Evolutionary conservation across 2,113 vertebrate species (phyloP).

Genomic region (Anser cygnoides): DNA sequence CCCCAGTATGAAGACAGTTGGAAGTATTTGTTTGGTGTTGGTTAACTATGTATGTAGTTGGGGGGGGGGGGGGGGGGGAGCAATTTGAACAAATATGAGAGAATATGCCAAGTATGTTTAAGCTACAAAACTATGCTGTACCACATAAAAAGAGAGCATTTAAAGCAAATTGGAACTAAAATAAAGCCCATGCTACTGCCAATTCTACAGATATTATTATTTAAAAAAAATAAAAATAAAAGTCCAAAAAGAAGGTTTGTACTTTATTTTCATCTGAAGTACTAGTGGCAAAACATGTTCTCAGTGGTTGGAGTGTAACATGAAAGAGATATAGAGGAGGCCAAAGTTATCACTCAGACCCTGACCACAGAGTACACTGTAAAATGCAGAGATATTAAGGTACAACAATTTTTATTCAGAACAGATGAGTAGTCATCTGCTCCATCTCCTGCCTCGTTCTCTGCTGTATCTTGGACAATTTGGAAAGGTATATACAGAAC

Average conservation of each 20-base stretch:
- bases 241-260: neutral
- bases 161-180: neutral
- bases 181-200: neutral
- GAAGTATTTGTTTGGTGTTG: constrained; percentile 29
- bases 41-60: neutral
- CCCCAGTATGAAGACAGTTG: constrained; percentile 50
- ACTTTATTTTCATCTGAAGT: neutral
- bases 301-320: neutral
- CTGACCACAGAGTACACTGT: neutral
- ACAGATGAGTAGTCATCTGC: neutral
- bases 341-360: neutral
- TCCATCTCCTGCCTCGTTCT: neutral
- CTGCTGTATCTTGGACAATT: neutral
- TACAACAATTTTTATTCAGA: neutral
- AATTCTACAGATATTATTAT: neutral
- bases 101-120: constrained; percentile 3
- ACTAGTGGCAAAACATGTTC: neutral
- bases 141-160: neutral
- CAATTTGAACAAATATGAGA: neutral
- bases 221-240: neutral
- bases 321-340: rapidly evolving
- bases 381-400: neutral
- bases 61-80: neutral
- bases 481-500: rapidly evolving
- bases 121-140: neutral